These are phyloP conservation scores for Urocyon cinereoargenteus DNA, from an alignment of 2,797 vertebrate genomes.

Conservation along the genomic window DNA sequence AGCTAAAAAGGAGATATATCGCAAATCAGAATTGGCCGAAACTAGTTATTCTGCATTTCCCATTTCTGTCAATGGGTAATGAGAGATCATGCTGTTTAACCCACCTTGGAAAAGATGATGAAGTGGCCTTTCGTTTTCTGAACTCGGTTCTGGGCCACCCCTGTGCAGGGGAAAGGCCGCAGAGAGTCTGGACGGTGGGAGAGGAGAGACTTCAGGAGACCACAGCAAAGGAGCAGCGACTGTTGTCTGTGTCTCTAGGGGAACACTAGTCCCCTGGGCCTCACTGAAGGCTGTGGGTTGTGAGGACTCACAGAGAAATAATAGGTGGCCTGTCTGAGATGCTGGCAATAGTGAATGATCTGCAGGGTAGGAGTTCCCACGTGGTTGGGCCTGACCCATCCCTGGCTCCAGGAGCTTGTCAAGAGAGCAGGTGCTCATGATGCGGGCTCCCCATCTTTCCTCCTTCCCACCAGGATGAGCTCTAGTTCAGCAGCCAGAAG, in stretches of 20 bases:
- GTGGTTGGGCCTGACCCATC: accelerated
- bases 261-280: too few relatives aligned
- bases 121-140: constrained; percentile 19
- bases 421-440: too few relatives aligned
- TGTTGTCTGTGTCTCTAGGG: accelerated
- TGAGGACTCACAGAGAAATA: neutral
- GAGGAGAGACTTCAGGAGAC: neutral
- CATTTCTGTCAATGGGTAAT: constrained; percentile 69
- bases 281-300: neutral
- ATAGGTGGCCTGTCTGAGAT: accelerated
- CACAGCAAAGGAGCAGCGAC: accelerated
- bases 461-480: accelerated
- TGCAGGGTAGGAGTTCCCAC: neutral
- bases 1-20: constrained; percentile 48
- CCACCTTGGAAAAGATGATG: constrained; percentile 58
- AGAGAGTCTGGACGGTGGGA: accelerated
- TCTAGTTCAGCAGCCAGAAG: accelerated
- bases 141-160: neutral
- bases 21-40: constrained; percentile 46
- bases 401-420: neutral
- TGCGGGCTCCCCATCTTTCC: accelerated
- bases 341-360: accelerated
- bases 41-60: constrained; percentile 59
- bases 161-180: accelerated
- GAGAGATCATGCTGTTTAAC: constrained; percentile 70